These are phyloP conservation scores for Peromyscus attwateri DNA, from an alignment of 2,797 vertebrate species.

Conservation along the genomic window DNA sequence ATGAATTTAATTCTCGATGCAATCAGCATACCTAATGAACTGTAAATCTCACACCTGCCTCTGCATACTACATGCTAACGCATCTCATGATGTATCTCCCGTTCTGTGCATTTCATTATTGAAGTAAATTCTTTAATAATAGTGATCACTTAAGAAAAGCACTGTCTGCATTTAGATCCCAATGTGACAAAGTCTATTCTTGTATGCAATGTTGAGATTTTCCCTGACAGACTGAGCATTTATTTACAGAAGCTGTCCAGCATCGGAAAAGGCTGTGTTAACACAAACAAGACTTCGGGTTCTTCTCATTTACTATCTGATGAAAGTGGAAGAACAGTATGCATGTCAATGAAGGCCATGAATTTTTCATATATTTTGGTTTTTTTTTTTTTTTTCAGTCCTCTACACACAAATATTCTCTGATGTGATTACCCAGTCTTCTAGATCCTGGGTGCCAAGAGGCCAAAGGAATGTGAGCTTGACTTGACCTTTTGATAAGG, in stretches of 20 bases:
- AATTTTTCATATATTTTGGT: constrained; percentile 77
- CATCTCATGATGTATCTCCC: constrained; percentile 63
- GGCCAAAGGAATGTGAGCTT: constrained; percentile 59
- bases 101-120: constrained; percentile 73
- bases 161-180: constrained; percentile 73
- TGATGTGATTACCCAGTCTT: constrained; percentile 63
- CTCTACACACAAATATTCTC: constrained; percentile 61
- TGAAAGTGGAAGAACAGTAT: constrained; percentile 73
- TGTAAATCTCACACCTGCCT: constrained; percentile 81
- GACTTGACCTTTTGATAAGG: constrained; percentile 75
- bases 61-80: constrained; percentile 59
- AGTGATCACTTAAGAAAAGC: constrained; percentile 76
- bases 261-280: constrained; percentile 78
- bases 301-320: constrained; percentile 81
- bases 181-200: constrained; percentile 67
- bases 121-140: constrained; percentile 83
- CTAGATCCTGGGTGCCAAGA: constrained; percentile 22
- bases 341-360: constrained; percentile 78
- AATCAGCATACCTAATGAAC: constrained; percentile 84
- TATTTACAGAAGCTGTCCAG: constrained; percentile 79
- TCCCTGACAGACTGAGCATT: constrained; percentile 80
- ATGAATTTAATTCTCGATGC: constrained; percentile 77
- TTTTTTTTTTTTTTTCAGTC: constrained; percentile 61
- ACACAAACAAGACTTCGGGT: constrained; percentile 73
- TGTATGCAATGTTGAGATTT: constrained; percentile 74